Base-by-base conservation (phyloP, 1,140 invertebrate species). In the Tetramorium alpestre region DNA sequence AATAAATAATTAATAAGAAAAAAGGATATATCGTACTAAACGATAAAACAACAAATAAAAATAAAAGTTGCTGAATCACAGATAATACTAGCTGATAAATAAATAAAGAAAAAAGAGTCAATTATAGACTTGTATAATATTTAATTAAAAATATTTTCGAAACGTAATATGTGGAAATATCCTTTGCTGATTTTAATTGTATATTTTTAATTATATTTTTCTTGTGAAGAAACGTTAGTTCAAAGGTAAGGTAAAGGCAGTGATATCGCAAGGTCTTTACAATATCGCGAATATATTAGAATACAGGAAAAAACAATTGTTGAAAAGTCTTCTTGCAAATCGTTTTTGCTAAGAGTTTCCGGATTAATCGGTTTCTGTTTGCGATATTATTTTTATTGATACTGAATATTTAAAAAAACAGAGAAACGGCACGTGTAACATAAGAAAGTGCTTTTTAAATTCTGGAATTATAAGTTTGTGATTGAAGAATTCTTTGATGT, bases 251-350 rank as follows among this genome's bases (percentile, higher is more conserved):
- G 28, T 78, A 67, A 54, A 33, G n/a, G 8, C 18, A 65, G 38
- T 78, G 47, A 80, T 67, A 67, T 80, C 25, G 28, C 13, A 22
- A 38, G 33, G 6, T n/a, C n/a, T 44, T 80, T 67, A 38, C 33
- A 80, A 41, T 69, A 69, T 33, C 28, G n/a, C 7, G 4, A 33
- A 51, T 64, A 54, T 54, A n/a, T 51, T 25, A 80, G 41, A 67
- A 28, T 65, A 65, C 1, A 5, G 16, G 13, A 80, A 69, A 51
- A 49, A 69, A 69, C 1, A 33, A 69, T 25, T 49, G 13, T 64
- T 69, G 11, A 41, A 67, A 51, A 41, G 28, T 41, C 13, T 80
- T 80, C 70, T 81, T 64, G 25, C 56, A 16, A n/a, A 60, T 77
- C 16, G 38, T 33, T 60, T 62, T 69, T 13, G 47, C 47, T 54